Percentiles rank a stretch among this genome's conserved stretches.
phyloP scores from a whole-genome alignment of 2,113 vertebrate genomes.

The Toxostoma redivivum region DNA sequence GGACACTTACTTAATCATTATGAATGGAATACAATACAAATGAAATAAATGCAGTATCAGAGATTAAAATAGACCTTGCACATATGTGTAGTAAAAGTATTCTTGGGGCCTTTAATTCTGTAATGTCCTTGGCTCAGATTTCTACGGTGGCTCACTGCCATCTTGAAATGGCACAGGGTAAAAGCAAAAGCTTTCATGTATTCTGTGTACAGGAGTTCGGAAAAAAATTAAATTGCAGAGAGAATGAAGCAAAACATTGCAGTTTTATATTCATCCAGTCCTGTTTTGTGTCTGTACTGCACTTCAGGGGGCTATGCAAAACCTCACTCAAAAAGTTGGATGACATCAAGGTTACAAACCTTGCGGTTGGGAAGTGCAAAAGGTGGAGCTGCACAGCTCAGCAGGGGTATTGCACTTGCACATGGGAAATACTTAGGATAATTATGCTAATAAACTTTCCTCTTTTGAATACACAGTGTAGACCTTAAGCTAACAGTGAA shows the following conservation, averaged over 20 bases:
- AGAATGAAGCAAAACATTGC: background rate
- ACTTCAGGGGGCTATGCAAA: background rate
- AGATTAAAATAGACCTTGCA: slow-evolving; percentile 36
- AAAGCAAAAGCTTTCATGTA: background rate
- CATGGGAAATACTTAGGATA: background rate
- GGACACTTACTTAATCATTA: background rate
- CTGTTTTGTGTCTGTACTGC: background rate
- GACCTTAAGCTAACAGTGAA: background rate
- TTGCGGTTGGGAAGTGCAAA: background rate
- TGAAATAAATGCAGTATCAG: background rate
- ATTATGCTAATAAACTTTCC: background rate
- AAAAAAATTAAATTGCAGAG: background rate
- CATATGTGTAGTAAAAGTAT: slow-evolving; percentile 11
- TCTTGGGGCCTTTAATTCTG: slow-evolving; percentile 1
- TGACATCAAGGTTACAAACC: background rate
- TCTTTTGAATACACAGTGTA: background rate
- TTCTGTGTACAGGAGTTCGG: background rate
- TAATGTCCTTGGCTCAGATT: slow-evolving; percentile 11
- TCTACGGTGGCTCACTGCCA: background rate
- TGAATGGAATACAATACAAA: slow-evolving; percentile 5
- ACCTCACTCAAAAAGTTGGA: background rate
- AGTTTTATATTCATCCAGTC: background rate
- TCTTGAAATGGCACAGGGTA: slow-evolving; percentile 2
- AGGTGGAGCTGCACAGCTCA: background rate
- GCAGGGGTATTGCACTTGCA: background rate